Base-by-base conservation (phyloP, 2,888 invertebrate genomes). In the Pammene fasciana region DNA sequence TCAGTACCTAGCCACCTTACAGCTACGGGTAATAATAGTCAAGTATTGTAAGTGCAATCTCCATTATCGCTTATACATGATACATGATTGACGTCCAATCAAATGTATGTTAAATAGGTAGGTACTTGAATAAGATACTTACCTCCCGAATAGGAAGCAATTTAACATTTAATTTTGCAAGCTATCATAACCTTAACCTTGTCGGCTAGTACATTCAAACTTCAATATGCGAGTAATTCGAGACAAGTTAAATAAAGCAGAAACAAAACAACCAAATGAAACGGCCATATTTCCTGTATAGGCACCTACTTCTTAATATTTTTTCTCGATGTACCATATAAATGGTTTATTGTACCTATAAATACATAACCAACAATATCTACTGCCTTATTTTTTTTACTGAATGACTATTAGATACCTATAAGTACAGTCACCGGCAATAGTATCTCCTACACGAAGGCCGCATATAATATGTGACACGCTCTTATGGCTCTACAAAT, bases 131-230 rank as follows among this genome's bases (percentile, higher is more conserved):
- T 57, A 43, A 18, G 41, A 41, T 18, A 18, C 13, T n/a, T n/a
- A n/a, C 26, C 8, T 14, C 45, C n/a, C 14, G 45, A 45, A 26
- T 45, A 59, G 59, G 45, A 59, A 59, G 59, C 10, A 59, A 59
- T 59, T 45, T 59, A 26, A 26, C 1, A n/a, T 54, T 59, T 45
- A 59, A 59, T 34, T 56, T 57, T 59, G 59, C 45, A 59, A 45
- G 45, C 45, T n/a, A 34, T 59, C 43, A 18, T 26, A 59, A 59
- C 26, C 56, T 56, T 56, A 16, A 41, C 43, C 45, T 59, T 45
- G 43, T n/a, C 59, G 1, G 26, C 26, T 54, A 6, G 13, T 41
- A 57, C 45, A 13, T 59, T 59, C 59, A n/a, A 45, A 59, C 26
- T 34, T 45, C 14, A 43, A 57, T 43, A n/a, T 16, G 41, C 14